phyloP scores from a whole-genome alignment of 2,888 invertebrate genomes.

The Cerastoderma edule region DNA sequence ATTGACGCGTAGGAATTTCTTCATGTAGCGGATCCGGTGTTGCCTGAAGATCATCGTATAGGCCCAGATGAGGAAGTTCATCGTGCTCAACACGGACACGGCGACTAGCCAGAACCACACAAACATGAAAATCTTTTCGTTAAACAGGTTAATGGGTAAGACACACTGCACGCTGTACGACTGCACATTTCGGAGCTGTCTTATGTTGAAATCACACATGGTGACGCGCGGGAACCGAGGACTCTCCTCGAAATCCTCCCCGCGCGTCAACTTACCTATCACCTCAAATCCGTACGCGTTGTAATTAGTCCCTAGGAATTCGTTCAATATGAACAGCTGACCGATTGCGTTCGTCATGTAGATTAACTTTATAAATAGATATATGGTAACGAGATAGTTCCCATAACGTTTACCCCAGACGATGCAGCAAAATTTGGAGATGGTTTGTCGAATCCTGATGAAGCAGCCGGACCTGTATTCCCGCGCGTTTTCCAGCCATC shows the following conservation, averaged over 20 bases:
- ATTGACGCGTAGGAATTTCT: conserved; percentile 80
- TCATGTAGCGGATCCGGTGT: conserved; percentile 79
- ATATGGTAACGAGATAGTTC: conserved; percentile 84
- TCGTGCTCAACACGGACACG: conserved; percentile 83
- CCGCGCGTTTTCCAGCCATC: conserved; percentile 84
- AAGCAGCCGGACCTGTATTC: conserved; percentile 83
- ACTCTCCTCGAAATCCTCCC: conserved; percentile 81
- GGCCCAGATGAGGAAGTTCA: conserved; percentile 84
- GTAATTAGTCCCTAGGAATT: conserved; percentile 84
- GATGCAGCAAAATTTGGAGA: conserved; percentile 82
- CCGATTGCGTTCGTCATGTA: conserved; percentile 84
- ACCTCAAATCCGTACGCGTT: conserved; percentile 84
- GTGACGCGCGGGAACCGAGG: conserved; percentile 83
- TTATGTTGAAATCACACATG: conserved; percentile 83
- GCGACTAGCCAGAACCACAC: conserved; percentile 86
- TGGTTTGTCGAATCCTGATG: conserved; percentile 81
- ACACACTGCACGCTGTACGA: conserved; percentile 84
- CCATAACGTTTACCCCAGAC: conserved; percentile 84
- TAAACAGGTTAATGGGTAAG: conserved; percentile 81
- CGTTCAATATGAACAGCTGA: conserved; percentile 85
- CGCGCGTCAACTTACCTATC: conserved; percentile 84
- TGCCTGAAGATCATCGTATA: conserved; percentile 80
- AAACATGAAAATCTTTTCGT: conserved; percentile 84
- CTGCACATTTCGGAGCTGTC: conserved; percentile 84
- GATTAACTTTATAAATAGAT: conserved; percentile 84